Conservation (phyloP, 1,140 invertebrate genomes). For the Pentalonia nigronervosa region DNA sequence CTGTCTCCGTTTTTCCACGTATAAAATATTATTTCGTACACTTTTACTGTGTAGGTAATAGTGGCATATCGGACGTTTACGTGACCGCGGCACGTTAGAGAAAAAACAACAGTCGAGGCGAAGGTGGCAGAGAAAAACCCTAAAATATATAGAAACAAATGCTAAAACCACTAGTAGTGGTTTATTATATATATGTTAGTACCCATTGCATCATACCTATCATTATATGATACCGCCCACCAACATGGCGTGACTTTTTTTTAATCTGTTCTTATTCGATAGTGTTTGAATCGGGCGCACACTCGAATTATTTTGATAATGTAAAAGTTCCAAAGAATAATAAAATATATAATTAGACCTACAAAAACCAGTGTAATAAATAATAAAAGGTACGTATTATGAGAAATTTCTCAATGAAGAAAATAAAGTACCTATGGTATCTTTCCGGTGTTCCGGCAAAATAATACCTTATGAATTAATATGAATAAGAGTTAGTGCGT, state of each 20-base stretch:
- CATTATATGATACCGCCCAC: background rate
- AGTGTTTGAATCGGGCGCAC: background rate
- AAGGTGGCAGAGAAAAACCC: background rate
- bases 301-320: background rate
- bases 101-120: background rate
- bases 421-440: background rate
- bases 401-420: background rate
- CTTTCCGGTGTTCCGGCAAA: background rate
- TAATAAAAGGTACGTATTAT: background rate
- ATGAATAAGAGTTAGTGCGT: background rate
- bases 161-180: background rate
- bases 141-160: slow-evolving; percentile 28
- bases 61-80: slow-evolving; percentile 41
- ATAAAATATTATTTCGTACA: slow-evolving; percentile 56
- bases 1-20: slow-evolving; percentile 36
- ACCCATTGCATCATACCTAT: background rate
- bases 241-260: background rate
- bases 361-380: background rate
- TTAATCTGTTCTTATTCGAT: background rate
- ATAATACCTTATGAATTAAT: background rate
- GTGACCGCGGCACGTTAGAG: slow-evolving; percentile 38
- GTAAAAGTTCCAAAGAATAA: background rate
- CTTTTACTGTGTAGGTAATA: slow-evolving; percentile 38
- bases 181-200: background rate
- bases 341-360: background rate